These are phyloP conservation scores for Tiphia femorata DNA, from an alignment of 2,888 invertebrate species.

Conservation along the genomic window DNA sequence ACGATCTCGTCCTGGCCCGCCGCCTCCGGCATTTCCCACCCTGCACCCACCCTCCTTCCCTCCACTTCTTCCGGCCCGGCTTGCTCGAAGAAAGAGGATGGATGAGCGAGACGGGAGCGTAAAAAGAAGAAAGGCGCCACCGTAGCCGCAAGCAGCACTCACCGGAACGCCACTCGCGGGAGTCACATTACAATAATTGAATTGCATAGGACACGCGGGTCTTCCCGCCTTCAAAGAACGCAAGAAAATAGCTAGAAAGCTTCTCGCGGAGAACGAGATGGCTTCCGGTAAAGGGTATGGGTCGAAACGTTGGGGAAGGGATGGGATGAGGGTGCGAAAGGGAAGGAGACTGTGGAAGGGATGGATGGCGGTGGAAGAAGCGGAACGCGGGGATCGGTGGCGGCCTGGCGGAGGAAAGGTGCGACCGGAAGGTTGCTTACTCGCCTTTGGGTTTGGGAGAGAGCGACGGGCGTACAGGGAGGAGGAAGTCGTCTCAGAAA, in stretches of 20 bases:
- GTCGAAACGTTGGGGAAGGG: conserved; percentile 23
- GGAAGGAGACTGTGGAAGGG: background rate
- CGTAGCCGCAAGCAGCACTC: conserved; percentile 33
- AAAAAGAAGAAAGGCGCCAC: conserved; percentile 12
- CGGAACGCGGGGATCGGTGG: too few relatives aligned
- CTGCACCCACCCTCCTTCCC: too few relatives aligned
- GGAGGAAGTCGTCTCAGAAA: conserved; percentile 58
- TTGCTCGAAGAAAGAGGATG: background rate
- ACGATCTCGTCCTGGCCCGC: background rate
- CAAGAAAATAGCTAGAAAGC: conserved; percentile 52
- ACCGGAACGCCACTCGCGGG: conserved; percentile 37
- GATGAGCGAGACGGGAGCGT: background rate
- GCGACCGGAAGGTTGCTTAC: conserved; percentile 14
- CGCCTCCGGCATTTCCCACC: too few relatives aligned
- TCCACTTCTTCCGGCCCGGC: background rate
- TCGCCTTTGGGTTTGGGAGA: conserved; percentile 18
- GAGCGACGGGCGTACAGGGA: too few relatives aligned
- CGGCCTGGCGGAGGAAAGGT: conserved; percentile 25
- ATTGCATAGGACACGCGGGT: conserved; percentile 58
- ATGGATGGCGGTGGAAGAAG: background rate
- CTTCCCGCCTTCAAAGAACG: conserved; percentile 55
- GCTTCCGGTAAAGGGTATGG: conserved; percentile 54
- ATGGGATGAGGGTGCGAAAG: background rate
- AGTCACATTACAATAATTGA: conserved; percentile 59
- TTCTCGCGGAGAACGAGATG: conserved; percentile 48